phyloP scores from a whole-genome alignment of 1,140 invertebrate species.

The Listronotus bonariensis region DNA sequence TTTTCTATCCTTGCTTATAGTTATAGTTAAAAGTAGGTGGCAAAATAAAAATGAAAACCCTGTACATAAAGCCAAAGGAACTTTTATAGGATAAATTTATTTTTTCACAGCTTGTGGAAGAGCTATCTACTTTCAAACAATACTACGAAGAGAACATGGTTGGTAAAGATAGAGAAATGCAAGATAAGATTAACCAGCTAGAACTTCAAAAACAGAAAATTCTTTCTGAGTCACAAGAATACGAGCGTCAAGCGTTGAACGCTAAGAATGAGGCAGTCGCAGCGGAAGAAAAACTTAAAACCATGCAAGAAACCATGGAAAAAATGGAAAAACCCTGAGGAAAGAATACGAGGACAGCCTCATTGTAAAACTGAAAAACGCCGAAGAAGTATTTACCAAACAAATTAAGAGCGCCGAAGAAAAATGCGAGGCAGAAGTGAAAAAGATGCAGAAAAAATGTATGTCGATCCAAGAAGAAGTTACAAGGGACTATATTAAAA shows the following conservation, averaged over 20 bases:
- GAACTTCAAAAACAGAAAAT: slow-evolving; percentile 52
- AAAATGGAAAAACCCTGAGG: slow-evolving; percentile 28
- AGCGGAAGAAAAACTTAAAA: slow-evolving; percentile 46
- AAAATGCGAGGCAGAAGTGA: slow-evolving; percentile 39
- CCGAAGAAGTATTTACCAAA: slow-evolving; percentile 50
- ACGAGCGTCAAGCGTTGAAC: slow-evolving; percentile 29
- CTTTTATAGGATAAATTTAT: neutral
- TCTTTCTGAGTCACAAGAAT: slow-evolving; percentile 36
- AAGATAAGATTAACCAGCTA: slow-evolving; percentile 48
- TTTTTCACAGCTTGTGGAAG: slow-evolving; percentile 22
- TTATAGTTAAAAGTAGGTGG: no score
- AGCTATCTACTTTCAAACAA: slow-evolving; percentile 24
- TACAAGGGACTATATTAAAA: slow-evolving; percentile 42
- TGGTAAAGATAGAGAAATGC: slow-evolving; percentile 44
- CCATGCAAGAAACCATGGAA: slow-evolving; percentile 22
- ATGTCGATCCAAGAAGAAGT: slow-evolving; percentile 30
- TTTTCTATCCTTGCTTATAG: no score
- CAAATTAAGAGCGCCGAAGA: slow-evolving; percentile 41
- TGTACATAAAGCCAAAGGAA: no score
- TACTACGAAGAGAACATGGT: slow-evolving; percentile 28
- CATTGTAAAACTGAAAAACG: slow-evolving; percentile 46
- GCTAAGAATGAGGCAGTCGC: slow-evolving; percentile 54
- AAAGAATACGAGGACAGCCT: slow-evolving; percentile 29
- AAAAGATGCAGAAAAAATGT: slow-evolving; percentile 13
- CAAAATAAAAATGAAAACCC: no score